A percentile compares a stretch with the other conserved stretches of the same genome.
phyloP scores from a whole-genome alignment of 2,888 invertebrate species.

The Laspeyria flexula region DNA sequence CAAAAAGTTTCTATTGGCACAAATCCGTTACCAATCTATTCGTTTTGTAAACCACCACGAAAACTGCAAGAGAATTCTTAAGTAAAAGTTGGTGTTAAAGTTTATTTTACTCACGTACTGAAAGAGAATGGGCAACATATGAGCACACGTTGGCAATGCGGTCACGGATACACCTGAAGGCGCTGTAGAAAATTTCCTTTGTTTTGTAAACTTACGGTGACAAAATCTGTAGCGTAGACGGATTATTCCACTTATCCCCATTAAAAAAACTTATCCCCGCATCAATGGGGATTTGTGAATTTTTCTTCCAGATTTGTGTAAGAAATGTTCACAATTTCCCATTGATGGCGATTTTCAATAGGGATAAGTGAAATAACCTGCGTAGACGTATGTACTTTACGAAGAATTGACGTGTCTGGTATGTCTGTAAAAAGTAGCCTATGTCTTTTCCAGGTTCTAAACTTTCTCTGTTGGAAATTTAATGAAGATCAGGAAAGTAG shows the following conservation, averaged over 20 bases:
- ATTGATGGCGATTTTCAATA: too few species aligned
- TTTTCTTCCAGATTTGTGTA: too few species aligned
- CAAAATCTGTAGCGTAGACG: conserved; percentile 5
- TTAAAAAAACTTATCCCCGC: too few species aligned
- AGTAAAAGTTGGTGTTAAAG: conserved; percentile 61
- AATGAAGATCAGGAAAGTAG: too few species aligned
- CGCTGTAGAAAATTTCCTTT: conserved; percentile 68
- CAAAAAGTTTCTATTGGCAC: conserved; percentile 34
- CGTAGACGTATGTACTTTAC: too few species aligned
- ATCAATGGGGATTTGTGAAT: too few species aligned
- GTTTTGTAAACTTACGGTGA: conserved; percentile 44
- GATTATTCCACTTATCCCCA: background rate
- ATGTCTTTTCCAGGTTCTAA: too few species aligned
- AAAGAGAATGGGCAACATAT: conserved; percentile 74
- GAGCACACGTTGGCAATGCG: conserved; percentile 73
- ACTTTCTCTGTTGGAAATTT: too few species aligned
- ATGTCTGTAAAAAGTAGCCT: too few species aligned
- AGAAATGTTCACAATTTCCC: too few species aligned
- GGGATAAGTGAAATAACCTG: too few species aligned
- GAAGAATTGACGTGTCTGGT: too few species aligned
- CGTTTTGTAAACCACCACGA: conserved; percentile 52
- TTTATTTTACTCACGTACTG: conserved; percentile 69
- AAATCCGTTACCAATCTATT: conserved; percentile 56
- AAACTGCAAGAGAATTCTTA: conserved; percentile 49
- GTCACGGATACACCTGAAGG: conserved; percentile 72